phyloP scores from a whole-genome alignment of 1,140 invertebrate genomes.

The Brachionus rubens region DNA sequence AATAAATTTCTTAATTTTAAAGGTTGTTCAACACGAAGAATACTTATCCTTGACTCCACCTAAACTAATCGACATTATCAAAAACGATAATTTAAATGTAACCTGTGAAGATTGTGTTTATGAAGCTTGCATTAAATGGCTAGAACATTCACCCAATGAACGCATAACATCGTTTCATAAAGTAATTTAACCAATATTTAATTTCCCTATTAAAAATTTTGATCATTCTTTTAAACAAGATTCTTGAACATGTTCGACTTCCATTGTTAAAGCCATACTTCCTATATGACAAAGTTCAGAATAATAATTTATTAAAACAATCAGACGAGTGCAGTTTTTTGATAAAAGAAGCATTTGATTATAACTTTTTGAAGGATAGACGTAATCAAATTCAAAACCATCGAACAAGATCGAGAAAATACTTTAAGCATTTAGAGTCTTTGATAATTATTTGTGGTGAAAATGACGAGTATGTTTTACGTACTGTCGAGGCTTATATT shows the following conservation, averaged over 20 bases:
- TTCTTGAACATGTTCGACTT: constrained; percentile 64
- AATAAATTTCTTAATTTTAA: too few relatives aligned
- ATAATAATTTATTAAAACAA: constrained; percentile 55
- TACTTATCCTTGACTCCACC: constrained; percentile 59
- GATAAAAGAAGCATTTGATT: constrained; percentile 36
- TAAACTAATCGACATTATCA: constrained; percentile 63
- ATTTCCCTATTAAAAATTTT: background rate
- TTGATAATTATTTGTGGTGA: constrained; percentile 34
- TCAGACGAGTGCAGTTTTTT: constrained; percentile 47
- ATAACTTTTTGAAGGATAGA: constrained; percentile 32
- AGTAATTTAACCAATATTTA: constrained; percentile 62
- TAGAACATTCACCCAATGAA: constrained; percentile 57
- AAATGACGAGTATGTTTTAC: constrained; percentile 31
- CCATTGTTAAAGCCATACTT: constrained; percentile 66
- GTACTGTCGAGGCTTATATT: constrained; percentile 21
- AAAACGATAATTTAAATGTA: constrained; percentile 63
- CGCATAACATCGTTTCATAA: constrained; percentile 49
- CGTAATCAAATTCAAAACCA: constrained; percentile 19
- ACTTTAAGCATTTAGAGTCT: constrained; percentile 21
- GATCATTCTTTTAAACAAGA: constrained; percentile 51
- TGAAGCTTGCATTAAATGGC: constrained; percentile 64
- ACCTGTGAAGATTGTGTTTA: constrained; percentile 65
- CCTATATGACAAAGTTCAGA: constrained; percentile 64
- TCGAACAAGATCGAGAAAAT: constrained; percentile 22
- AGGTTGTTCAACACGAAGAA: constrained; percentile 62